A percentile compares a stretch with the other conserved stretches of the same genome.
Conservation (phyloP, 2,797 vertebrate genomes). For the Acropternis orthonyx region DNA sequence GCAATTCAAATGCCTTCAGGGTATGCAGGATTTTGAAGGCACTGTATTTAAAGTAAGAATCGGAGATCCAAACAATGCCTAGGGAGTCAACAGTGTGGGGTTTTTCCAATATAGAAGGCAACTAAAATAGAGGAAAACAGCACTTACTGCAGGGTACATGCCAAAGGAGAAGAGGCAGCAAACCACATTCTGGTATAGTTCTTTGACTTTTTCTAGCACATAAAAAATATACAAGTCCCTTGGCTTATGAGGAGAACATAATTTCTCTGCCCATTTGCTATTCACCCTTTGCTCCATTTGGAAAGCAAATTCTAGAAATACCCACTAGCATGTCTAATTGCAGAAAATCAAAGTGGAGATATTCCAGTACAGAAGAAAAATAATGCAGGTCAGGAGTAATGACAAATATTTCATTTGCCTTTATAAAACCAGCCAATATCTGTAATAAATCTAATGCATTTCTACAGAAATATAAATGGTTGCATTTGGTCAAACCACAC, state of each 20-base stretch:
- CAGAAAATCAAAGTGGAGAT: conserved; percentile 1
- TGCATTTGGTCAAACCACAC: not conserved
- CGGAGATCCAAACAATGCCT: not conserved
- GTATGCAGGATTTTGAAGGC: not conserved
- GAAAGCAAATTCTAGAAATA: not conserved
- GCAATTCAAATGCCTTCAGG: not conserved
- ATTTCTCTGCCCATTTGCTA: not conserved
- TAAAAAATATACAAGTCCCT: not conserved
- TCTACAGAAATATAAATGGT: conserved; percentile 13
- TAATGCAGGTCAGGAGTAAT: not conserved
- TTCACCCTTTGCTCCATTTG: not conserved
- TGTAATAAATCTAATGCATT: not conserved
- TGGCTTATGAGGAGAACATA: not conserved
- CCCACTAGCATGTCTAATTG: not conserved
- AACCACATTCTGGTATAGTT: not conserved
- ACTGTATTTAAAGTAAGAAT: not conserved
- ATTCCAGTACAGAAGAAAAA: not conserved
- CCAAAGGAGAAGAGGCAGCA: not conserved
- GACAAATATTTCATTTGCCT: not conserved
- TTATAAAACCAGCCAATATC: not conserved
- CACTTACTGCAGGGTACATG: not conserved
- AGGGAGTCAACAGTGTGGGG: not conserved
- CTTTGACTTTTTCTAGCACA: not conserved
- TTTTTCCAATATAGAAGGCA: not conserved
- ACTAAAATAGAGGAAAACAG: not conserved